phyloP scores from a whole-genome alignment of 2,888 invertebrate genomes.

The Tanytarsus gracilentus region DNA sequence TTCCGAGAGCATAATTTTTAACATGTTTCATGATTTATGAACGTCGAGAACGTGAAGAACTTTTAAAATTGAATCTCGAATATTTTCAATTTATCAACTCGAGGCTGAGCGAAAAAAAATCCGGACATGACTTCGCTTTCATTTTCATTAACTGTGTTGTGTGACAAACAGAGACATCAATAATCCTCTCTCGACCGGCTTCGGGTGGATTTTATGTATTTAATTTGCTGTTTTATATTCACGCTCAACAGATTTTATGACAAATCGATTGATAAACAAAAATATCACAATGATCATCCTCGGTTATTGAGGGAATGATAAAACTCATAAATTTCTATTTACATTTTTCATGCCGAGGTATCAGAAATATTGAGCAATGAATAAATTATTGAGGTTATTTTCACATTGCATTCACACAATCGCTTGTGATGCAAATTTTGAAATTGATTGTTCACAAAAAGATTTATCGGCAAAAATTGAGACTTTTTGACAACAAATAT shows the following conservation, averaged over 20 bases:
- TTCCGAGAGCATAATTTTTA: neutral
- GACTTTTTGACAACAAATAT: conserved; percentile 16
- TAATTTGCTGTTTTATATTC: neutral
- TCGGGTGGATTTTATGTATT: no score
- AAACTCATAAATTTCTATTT: conserved; percentile 15
- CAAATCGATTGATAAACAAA: neutral
- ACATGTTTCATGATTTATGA: conserved; percentile 1
- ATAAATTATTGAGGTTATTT: conserved; percentile 3
- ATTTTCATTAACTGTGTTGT: no score
- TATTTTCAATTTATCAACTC: neutral
- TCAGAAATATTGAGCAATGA: neutral
- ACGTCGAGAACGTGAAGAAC: neutral
- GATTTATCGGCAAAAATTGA: conserved; percentile 3
- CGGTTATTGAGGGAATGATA: neutral
- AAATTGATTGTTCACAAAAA: neutral
- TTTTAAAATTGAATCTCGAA: neutral
- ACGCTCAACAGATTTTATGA: conserved; percentile 11
- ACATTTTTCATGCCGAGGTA: neutral
- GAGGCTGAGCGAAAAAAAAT: no score
- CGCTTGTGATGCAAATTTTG: no score
- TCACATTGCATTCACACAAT: neutral
- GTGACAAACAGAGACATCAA: neutral
- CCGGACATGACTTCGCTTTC: no score
- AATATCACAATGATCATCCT: no score
- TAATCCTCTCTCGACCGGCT: neutral